phyloP scores from a whole-genome alignment of 2,888 invertebrate species.

The Orchesella flavescens region DNA sequence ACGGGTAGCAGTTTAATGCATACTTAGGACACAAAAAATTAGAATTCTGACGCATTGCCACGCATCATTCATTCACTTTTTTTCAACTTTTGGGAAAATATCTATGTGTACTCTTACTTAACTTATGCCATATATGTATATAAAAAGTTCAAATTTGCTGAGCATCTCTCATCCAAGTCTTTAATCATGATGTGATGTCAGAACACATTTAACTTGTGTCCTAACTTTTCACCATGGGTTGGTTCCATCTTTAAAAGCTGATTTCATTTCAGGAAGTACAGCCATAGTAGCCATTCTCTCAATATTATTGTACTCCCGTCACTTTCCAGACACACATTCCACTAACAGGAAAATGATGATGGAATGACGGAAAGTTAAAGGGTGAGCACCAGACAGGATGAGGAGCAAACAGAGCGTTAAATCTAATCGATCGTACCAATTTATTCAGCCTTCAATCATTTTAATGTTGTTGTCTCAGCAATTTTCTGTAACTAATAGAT shows the following conservation, averaged over 20 bases:
- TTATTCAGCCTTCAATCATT: slow-evolving; percentile 58
- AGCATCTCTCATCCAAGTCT: neutral
- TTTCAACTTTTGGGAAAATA: neutral
- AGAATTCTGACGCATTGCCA: neutral
- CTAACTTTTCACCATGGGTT: neutral
- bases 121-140: too few species aligned
- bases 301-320: neutral
- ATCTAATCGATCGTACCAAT: slow-evolving; percentile 57
- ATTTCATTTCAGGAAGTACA: neutral
- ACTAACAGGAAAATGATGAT: neutral
- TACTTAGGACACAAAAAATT: neutral
- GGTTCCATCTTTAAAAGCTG: neutral
- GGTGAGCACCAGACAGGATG: neutral
- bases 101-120: too few species aligned
- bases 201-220: neutral
- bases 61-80: slow-evolving; percentile 8
- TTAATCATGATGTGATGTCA: neutral
- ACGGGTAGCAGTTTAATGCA: neutral
- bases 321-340: too few species aligned
- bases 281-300: neutral
- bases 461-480: slow-evolving; percentile 52
- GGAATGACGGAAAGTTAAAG: neutral
- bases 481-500: neutral
- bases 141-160: neutral
- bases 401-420: slow-evolving; percentile 39